Conservation (phyloP, 1,140 invertebrate genomes). For the Bombus impatiens region DNA sequence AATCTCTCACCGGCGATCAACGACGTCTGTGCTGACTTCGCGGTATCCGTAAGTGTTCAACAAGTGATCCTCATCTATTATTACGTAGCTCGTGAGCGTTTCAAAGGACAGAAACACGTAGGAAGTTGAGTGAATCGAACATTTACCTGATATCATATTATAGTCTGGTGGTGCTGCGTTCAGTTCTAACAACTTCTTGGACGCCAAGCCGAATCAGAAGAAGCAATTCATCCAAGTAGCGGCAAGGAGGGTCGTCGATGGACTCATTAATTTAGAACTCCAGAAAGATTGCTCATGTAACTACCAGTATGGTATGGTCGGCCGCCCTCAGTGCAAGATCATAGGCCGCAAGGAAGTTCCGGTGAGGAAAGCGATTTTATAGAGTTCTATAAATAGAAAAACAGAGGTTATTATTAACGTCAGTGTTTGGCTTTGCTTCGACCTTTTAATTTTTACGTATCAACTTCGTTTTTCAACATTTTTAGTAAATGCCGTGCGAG, state of each 20-base stretch:
- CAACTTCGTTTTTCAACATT: no score
- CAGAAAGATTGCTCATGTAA: constrained; percentile 83
- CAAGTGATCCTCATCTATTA: neutral
- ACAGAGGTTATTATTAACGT: neutral
- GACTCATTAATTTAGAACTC: constrained; percentile 77
- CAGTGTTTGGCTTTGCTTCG: no score
- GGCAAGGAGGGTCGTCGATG: constrained; percentile 80
- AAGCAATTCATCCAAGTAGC: constrained; percentile 84
- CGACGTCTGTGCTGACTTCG: constrained; percentile 84
- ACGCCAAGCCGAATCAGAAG: constrained; percentile 82
- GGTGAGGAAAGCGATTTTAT: constrained; percentile 51
- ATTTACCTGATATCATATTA: constrained; percentile 49
- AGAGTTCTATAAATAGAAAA: neutral
- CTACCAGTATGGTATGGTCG: constrained; percentile 70
- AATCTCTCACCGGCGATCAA: constrained; percentile 80
- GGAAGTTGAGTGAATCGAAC: neutral
- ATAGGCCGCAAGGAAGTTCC: constrained; percentile 74
- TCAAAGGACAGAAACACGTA: neutral
- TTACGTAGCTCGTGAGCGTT: neutral
- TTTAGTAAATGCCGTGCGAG: no score
- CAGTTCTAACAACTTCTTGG: constrained; percentile 82
- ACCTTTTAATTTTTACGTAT: neutral
- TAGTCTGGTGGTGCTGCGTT: constrained; percentile 84
- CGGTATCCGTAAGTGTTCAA: constrained; percentile 77
- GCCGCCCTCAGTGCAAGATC: constrained; percentile 79